Evolutionary conservation across 35 echinoderm and acorn worm genomes (phyloP), one percentile per base, ranked within the genome.

Genomic region (Ophiothrix spiculata): DNA sequence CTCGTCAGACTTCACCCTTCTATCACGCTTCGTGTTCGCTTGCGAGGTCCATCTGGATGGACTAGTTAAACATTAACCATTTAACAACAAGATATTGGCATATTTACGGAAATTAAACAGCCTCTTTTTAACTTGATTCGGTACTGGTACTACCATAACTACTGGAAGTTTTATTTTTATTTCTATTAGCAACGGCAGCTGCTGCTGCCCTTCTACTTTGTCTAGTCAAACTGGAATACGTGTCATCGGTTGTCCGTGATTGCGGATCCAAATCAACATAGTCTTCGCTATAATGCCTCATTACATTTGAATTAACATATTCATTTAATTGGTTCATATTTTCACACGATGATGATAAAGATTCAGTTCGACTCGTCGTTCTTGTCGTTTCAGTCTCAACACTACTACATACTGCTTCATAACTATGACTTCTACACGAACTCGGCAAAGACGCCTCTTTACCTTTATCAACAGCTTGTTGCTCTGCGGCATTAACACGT

Each of bases 211-310:
- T 15, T 69, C 23, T 6, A n/a, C 60, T 69, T 28, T 69, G 81
- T 63, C 81, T 36, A 4, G 35, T 54, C n/a, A 84, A 60, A 84
- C 81, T 84, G 13, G 81, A 84, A 37, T 84, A 84, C 33, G 81
- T 84, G 32, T 84, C 81, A 35, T 84, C n/a, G 32, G 54, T 31
- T 23, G 54, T 60, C 32, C 81, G 42, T 6, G 81, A 84, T 37
- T 84, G 31, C 13, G 81, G 81, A 37, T 84, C 81, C 54, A 84
- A 28, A 74, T 84, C 81, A 1, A 84, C 81, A 36, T 84, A 84
- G 56, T 84, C 81, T 84, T 69, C 60, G 29, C 60, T 69, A n/a
- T 69, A 69, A 69, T 69, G 60, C 29, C 60, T 69, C 60, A 69
- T 69, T 15, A 69, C 60, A n/a, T 69, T 69, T 4, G 60, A 69